A percentile compares a stretch with the other conserved stretches of the same genome.
phyloP scores from a whole-genome alignment of 2,888 invertebrate genomes.

The Plemyria rubiginata region DNA sequence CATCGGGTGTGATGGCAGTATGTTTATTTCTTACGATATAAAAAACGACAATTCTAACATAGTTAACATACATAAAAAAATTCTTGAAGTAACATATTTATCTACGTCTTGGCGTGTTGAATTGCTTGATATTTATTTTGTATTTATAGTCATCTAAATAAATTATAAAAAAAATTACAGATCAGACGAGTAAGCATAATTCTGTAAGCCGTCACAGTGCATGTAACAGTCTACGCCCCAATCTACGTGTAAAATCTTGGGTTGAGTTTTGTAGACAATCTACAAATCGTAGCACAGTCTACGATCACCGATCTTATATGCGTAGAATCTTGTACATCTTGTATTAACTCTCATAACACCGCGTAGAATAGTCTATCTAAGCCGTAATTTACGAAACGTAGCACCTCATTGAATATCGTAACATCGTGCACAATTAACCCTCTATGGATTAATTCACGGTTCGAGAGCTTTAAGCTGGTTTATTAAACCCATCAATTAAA shows the following conservation, averaged over 20 bases:
- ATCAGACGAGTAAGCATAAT: too few relatives aligned
- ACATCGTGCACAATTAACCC: not conserved
- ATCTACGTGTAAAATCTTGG: not conserved
- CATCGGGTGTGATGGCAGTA: too few relatives aligned
- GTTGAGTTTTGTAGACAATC: not conserved
- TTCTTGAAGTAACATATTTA: too few relatives aligned
- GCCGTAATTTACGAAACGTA: not conserved
- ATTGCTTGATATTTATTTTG: too few relatives aligned
- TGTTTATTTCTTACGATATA: too few relatives aligned
- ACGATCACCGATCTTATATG: not conserved
- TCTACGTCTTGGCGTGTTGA: too few relatives aligned
- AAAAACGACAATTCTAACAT: too few relatives aligned
- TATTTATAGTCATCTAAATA: too few relatives aligned
- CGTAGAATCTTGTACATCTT: conserved; percentile 1
- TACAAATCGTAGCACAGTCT: not conserved
- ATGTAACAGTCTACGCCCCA: not conserved
- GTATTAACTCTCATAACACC: not conserved
- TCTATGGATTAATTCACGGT: not conserved
- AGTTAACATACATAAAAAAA: too few relatives aligned
- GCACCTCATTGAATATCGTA: not conserved
- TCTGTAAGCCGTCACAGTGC: too few relatives aligned
- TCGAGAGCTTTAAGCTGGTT: not conserved
- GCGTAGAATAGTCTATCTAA: conserved; percentile 6
- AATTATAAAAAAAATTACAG: too few relatives aligned
- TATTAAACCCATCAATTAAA: conserved; percentile 8